phyloP scores from a whole-genome alignment of 2,888 invertebrate genomes.

The Rhamphomyia laevipes region DNA sequence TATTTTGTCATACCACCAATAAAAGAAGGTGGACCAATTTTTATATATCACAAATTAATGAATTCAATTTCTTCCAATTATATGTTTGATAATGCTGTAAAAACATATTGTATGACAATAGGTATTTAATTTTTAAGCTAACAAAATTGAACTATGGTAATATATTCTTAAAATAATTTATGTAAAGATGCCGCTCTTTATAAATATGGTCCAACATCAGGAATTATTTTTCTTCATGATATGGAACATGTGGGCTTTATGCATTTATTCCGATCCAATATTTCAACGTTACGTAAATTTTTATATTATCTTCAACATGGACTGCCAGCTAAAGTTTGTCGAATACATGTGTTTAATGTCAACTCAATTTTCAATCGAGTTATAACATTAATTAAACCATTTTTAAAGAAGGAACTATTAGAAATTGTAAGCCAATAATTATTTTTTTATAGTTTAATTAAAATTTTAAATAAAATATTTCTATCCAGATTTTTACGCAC shows the following conservation, averaged over 20 bases:
- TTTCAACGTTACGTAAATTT: constrained; percentile 46
- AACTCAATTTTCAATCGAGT: constrained; percentile 45
- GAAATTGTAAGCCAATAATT: constrained; percentile 37
- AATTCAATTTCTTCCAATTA: constrained; percentile 47
- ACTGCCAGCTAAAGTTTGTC: constrained; percentile 41
- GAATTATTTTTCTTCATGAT: constrained; percentile 52
- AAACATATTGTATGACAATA: constrained; percentile 46
- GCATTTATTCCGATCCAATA: constrained; percentile 44
- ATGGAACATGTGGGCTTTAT: constrained; percentile 49
- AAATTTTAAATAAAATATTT: not conserved
- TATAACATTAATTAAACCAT: constrained; percentile 43
- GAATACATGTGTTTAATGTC: constrained; percentile 51
- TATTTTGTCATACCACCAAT: not conserved
- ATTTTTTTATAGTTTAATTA: not conserved
- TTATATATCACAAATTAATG: constrained; percentile 45
- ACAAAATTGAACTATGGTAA: constrained; percentile 1
- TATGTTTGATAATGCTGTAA: constrained; percentile 46
- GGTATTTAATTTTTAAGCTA: constrained; percentile 29
- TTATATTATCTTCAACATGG: constrained; percentile 55
- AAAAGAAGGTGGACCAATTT: not conserved
- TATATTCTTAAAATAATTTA: too few relatives aligned
- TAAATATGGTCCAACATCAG: constrained; percentile 47
- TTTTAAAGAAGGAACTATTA: constrained; percentile 45
- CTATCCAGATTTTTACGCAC: constrained; percentile 47
- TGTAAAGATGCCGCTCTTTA: constrained; percentile 45